A percentile compares a stretch with the other conserved stretches of the same genome.
These are phyloP conservation scores for Melipona bicolor DNA, from an alignment of 2,888 invertebrate genomes.

Conservation along the genomic window DNA sequence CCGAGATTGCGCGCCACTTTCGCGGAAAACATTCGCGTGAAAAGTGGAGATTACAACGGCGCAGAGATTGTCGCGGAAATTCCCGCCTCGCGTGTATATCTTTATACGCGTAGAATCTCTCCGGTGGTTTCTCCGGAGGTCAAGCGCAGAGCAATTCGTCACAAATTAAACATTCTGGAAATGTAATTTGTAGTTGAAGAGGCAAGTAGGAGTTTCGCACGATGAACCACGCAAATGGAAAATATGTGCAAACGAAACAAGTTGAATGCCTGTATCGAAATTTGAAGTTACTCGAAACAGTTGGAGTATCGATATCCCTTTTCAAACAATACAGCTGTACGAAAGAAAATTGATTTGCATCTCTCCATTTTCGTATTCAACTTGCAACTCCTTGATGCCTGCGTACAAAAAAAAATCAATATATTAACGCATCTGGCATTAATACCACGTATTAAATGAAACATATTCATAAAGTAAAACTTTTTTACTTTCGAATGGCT, in stretches of 20 bases:
- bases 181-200: background rate
- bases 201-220: background rate
- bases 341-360: background rate
- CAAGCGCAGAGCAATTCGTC: background rate
- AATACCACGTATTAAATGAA: background rate
- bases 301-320: background rate
- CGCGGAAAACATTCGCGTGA: background rate
- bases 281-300: background rate
- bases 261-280: background rate
- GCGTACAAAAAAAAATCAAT: background rate
- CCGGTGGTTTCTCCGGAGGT: background rate
- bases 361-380: background rate
- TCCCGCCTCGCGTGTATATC: background rate
- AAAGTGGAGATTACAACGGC: background rate
- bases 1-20: constrained; percentile 1
- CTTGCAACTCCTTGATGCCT: background rate
- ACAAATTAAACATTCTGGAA: background rate
- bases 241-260: background rate
- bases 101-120: background rate
- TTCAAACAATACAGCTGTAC: background rate
- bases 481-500: background rate
- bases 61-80: background rate
- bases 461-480: background rate
- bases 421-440: background rate
- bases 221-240: background rate